Conservation (phyloP, 2,888 invertebrate genomes). For the Anoncus sp. region DNA sequence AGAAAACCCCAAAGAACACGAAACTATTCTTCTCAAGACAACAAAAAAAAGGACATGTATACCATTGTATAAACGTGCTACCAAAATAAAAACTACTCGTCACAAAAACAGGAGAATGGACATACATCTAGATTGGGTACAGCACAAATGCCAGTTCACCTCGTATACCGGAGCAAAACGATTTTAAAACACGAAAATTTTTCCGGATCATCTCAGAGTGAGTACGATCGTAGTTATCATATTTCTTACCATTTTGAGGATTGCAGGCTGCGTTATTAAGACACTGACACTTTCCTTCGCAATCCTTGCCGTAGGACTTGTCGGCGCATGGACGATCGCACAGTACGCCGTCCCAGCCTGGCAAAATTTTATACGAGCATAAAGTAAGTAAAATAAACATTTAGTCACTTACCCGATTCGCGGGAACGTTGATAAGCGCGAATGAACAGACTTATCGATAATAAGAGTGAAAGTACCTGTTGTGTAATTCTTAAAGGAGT, state of each 20-base stretch:
- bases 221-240: not conserved
- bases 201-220: not conserved
- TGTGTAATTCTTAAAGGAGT: not conserved
- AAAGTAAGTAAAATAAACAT: conserved; percentile 15
- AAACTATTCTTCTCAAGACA: not conserved
- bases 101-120: not conserved
- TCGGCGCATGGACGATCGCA: conserved; percentile 96
- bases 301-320: conserved; percentile 92
- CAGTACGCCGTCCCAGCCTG: conserved; percentile 90
- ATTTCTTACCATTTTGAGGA: conserved; percentile 89
- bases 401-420: conserved; percentile 58
- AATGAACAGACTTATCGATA: conserved; percentile 3
- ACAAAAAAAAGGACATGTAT: not conserved
- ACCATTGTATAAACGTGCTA: conserved; percentile 26
- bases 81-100: conserved; percentile 7
- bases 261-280: conserved; percentile 93
- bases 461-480: conserved; percentile 15
- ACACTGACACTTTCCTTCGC: conserved; percentile 90
- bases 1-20: not conserved
- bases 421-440: conserved; percentile 5
- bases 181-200: not conserved
- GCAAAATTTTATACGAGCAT: conserved; percentile 62
- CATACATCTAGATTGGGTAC: conserved; percentile 3
- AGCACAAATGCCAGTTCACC: not conserved
- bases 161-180: too few relatives aligned